These are phyloP conservation scores for Hemaris fuciformis DNA, from an alignment of 2,888 invertebrate species.

Conservation along the genomic window DNA sequence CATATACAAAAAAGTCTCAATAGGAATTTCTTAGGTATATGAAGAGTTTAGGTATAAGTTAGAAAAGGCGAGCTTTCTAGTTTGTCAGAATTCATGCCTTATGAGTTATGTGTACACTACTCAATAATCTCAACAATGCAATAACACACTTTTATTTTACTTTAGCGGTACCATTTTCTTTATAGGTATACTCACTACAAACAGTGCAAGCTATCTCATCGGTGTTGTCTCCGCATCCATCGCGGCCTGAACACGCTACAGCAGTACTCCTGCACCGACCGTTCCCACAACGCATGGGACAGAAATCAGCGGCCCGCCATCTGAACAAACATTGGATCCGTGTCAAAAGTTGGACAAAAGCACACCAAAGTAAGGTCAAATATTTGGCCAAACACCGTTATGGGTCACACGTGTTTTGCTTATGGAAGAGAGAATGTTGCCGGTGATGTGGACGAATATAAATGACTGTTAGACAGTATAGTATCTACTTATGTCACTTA, in stretches of 20 bases:
- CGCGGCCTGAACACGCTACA: conserved; percentile 93
- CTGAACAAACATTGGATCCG: conserved; percentile 39
- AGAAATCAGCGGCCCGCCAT: conserved; percentile 83
- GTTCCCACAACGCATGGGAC: conserved; percentile 92
- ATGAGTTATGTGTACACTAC: too few relatives aligned
- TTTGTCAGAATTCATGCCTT: too few relatives aligned
- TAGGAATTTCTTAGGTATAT: too few relatives aligned
- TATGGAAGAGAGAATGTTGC: conserved; percentile 11
- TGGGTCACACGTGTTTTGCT: conserved; percentile 47
- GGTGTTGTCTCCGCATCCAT: conserved; percentile 95
- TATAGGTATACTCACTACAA: conserved; percentile 92
- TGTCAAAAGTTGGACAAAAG: conserved; percentile 24
- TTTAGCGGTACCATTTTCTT: too few relatives aligned
- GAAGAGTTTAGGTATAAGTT: too few relatives aligned
- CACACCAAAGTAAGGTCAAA: conserved; percentile 42
- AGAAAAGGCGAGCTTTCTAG: too few relatives aligned
- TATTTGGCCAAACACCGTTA: conserved; percentile 52
- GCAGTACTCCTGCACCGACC: conserved; percentile 94
- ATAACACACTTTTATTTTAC: too few relatives aligned
- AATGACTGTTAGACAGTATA: neutral
- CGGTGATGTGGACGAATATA: neutral
- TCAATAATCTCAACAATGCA: too few relatives aligned
- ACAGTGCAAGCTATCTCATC: conserved; percentile 92
- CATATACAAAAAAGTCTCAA: too few relatives aligned
- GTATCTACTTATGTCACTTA: neutral